Percentiles rank a stretch among this genome's conserved stretches.
phyloP scores from a whole-genome alignment of 2,113 vertebrate species.

The Chlamydotis undulata region DNA sequence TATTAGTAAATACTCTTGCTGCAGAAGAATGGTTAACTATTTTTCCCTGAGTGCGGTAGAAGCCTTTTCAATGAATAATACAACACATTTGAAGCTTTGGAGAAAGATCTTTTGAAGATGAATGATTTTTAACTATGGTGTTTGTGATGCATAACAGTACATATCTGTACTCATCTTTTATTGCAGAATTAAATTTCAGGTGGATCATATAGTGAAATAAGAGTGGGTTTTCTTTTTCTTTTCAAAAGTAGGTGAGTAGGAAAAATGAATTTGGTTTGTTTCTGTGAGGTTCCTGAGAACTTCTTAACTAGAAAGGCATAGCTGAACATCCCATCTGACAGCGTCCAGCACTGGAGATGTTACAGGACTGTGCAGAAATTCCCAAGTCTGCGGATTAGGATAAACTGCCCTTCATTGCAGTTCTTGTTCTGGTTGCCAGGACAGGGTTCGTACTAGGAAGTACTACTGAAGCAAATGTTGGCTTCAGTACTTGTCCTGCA shows the following conservation, averaged over 20 bases:
- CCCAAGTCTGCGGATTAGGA: neutral
- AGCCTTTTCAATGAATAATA: neutral
- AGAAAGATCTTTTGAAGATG: neutral
- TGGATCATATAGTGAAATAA: neutral
- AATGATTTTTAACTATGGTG: neutral
- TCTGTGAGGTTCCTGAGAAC: neutral
- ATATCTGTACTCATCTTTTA: neutral
- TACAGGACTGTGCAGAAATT: neutral
- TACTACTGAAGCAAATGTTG: neutral
- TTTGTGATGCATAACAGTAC: neutral
- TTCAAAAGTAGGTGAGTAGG: neutral
- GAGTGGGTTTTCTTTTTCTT: neutral
- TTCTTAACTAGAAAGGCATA: neutral
- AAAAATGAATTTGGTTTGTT: neutral
- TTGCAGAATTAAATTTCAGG: neutral
- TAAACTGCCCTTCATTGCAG: neutral
- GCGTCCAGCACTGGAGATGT: neutral
- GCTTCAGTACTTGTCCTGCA: neutral
- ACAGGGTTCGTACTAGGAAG: rapidly evolving
- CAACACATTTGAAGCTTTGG: neutral
- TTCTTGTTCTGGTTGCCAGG: neutral
- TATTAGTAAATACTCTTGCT: neutral
- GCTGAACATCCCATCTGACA: rapidly evolving
- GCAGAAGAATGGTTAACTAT: neutral
- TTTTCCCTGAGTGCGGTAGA: neutral